Base-by-base conservation (phyloP, 2,113 vertebrate genomes). In the Apeltes quadracus region DNA sequence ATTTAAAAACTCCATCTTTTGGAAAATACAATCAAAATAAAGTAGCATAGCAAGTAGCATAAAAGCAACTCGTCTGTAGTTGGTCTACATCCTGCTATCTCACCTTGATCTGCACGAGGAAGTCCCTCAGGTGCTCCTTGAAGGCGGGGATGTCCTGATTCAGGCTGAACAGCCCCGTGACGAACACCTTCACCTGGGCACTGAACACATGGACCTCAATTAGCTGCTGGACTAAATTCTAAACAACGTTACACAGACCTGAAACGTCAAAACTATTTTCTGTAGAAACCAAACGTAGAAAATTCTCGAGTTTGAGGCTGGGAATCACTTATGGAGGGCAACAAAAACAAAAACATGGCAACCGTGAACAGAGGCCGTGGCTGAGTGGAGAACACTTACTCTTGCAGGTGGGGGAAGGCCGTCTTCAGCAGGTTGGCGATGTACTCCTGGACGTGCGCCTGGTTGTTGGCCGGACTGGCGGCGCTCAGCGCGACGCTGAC, bases 131-230 rank as follows among this genome's bases (percentile, higher is more conserved):
- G 73, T 98, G 97, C 79, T 98, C 96, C 84, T 98, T 98, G 89
- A 98, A 98, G 63, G 97, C 96, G 74, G 97, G 95, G 89, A 98
- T 98, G 93, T 98, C 97, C 86, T 98, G 97, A 88, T 98, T 98
- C 92, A 98, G 94, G 87, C 97, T 98, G 94, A 98, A 98, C 86
- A 98, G 94, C 69, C 97, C 97, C 1, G 96, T 98, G 76, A 98
- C 97, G 76, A 98, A 98, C 84, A 98, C 95, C 91, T 98, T 98
- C 67, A 98, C 96, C 93, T 98, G 97, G 75, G 96, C 97, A 81
- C 97, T 98, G 85, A 72, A 50, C 85, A 86, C 27, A 39, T 82
- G 82, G 65, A 3, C 11, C 3, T 16, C 18, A 12, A 5, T 74
- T 20, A 75, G 44, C 50, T 34, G 32, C 32, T 34, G 6, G 32